These are phyloP conservation scores for Carettochelys insculpta DNA, from an alignment of 2,113 vertebrate species.

Conservation along the genomic window DNA sequence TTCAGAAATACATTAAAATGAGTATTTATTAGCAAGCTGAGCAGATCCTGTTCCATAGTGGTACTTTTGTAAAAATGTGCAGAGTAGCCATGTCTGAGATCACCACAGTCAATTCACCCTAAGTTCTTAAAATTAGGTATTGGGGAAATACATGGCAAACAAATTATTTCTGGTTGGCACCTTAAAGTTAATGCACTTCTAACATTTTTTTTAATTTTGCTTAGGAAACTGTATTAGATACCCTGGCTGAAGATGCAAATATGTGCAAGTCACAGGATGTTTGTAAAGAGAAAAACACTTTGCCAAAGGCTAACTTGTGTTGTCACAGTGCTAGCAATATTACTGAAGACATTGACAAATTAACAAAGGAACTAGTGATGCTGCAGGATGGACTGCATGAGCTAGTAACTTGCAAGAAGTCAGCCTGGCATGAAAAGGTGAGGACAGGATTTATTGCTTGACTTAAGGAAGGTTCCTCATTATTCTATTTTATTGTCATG, in stretches of 20 bases:
- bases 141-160: background rate
- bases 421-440: conserved; percentile 63
- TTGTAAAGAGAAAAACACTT: background rate
- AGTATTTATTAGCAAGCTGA: background rate
- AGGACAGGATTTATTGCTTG: background rate
- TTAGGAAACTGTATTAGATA: conserved; percentile 74
- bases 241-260: conserved; percentile 15
- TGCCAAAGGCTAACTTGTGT: background rate
- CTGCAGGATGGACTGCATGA: conserved; percentile 54
- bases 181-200: background rate
- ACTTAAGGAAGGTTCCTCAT: rapidly evolving
- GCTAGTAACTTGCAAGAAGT: background rate
- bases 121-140: background rate
- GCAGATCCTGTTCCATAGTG: background rate
- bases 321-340: background rate
- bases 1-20: conserved; percentile 3
- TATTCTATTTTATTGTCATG: rapidly evolving
- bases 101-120: background rate
- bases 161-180: background rate
- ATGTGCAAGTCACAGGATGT: rapidly evolving
- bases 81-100: background rate
- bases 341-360: conserved; percentile 7
- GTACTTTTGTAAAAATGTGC: background rate
- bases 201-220: conserved; percentile 20
- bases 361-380: conserved; percentile 28